Base-by-base conservation (phyloP, 2,888 invertebrate genomes). In the Danaus chrysippus region DNA sequence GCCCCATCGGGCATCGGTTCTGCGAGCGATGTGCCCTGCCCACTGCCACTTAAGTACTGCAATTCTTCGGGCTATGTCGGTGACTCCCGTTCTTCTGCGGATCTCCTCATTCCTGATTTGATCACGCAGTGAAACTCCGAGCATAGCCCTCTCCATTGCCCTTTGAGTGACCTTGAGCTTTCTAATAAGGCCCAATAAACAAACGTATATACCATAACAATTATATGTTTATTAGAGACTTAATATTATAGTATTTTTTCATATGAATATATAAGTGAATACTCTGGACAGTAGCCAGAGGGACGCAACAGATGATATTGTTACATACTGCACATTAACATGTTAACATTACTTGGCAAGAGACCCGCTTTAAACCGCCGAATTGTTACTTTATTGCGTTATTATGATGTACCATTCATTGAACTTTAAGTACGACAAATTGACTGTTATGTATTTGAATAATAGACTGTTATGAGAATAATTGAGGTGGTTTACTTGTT, bases 301-400 rank as follows among this genome's bases (percentile, higher is more conserved):
- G 71, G 65, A 59, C 70, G 71, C 72, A 72, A 72, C 72, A 72
- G 72, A 70, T 71, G 69, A 10, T 62, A 62, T 58, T 66, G 66
- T 49, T 17, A 49, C 68, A 68, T 49, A 62, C 53, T 49, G 23
- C 52, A 63, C 61, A 58, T 58, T 64, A 64, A 53, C 59, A 53
- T 63, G 53, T 59, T 59, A 53, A 43, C 49, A 56, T 61, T 60
- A 56, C 54, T 59, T 66, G 63, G 59, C 64, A 58, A 58, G 58
- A 58, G 58, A 13, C 61, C 52, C n/a, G 58, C 44, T 54, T 63
- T 43, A 63, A 63, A 61, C 63, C 63, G 52, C 65, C 57, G 55
- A 62, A 62, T 61, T 64, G 55, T 53, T 49, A 17, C 17, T 49
- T 49, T 49, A 49, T 17, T 12, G 49, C 49, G 17, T 49, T 49